These are phyloP conservation scores for Aradus depressus DNA, from an alignment of 2,888 invertebrate species.

Conservation along the genomic window DNA sequence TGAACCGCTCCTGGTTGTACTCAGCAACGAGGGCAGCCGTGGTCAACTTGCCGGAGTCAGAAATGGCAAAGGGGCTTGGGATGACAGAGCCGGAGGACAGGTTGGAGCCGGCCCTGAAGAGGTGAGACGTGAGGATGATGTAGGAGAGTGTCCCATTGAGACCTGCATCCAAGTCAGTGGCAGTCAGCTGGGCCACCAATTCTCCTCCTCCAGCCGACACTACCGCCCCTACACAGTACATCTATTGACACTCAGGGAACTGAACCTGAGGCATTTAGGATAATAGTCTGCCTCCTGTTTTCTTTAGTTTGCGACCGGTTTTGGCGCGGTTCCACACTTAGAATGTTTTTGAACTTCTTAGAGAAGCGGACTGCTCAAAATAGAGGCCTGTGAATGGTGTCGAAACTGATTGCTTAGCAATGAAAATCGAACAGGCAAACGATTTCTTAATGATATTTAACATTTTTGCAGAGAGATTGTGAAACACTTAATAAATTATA, in stretches of 20 bases:
- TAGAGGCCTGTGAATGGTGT: no score
- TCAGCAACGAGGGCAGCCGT: slow-evolving; percentile 77
- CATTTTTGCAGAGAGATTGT: no score
- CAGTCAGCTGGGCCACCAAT: slow-evolving; percentile 60
- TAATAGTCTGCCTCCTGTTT: neutral
- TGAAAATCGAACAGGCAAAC: no score
- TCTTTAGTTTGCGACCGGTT: neutral
- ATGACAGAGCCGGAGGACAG: slow-evolving; percentile 74
- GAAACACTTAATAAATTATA: no score
- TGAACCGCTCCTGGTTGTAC: slow-evolving; percentile 78
- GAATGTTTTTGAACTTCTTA: no score
- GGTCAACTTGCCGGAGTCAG: slow-evolving; percentile 55
- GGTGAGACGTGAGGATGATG: slow-evolving; percentile 66
- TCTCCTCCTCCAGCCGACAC: slow-evolving; percentile 66
- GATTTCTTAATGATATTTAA: no score
- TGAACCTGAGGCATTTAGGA: slow-evolving; percentile 11
- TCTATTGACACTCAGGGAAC: neutral
- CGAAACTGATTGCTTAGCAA: no score
- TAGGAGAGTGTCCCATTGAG: slow-evolving; percentile 74
- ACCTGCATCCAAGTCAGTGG: slow-evolving; percentile 71
- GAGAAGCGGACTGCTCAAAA: no score
- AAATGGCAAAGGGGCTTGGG: slow-evolving; percentile 75
- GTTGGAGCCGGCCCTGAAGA: slow-evolving; percentile 54
- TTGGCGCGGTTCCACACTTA: no score
- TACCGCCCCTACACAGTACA: slow-evolving; percentile 49